Evolutionary conservation across 2,888 invertebrate species (phyloP).

Genomic region (Pristionchus maxplancki): DNA sequence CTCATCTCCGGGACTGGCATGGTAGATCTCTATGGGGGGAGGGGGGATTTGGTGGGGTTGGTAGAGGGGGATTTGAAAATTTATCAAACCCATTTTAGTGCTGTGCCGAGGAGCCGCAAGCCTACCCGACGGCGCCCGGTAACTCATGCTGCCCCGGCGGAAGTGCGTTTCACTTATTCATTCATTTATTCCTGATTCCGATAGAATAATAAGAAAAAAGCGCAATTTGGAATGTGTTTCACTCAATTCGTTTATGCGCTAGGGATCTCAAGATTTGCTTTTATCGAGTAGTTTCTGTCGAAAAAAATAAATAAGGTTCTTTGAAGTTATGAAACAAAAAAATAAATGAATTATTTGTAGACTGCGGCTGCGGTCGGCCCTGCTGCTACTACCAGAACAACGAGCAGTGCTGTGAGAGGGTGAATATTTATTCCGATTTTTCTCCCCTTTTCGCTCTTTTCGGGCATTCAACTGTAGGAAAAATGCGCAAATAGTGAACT

Average conservation of each 20-base stretch:
- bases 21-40: too few relatives aligned
- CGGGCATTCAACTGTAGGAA: not conserved
- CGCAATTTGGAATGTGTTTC: not conserved
- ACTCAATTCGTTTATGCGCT: not conserved
- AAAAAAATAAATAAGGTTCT: not conserved
- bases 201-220: too few relatives aligned
- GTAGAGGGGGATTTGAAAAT: too few relatives aligned
- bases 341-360: constrained; percentile 53
- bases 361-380: constrained; percentile 71
- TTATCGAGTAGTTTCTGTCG: not conserved
- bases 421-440: constrained; percentile 3
- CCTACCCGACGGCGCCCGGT: constrained; percentile 10
- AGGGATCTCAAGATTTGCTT: not conserved
- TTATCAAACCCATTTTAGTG: too few relatives aligned
- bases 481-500: not conserved
- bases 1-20: too few relatives aligned
- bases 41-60: too few relatives aligned
- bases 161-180: not conserved
- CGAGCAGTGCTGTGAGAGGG: constrained; percentile 66
- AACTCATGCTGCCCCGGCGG: constrained; percentile 48
- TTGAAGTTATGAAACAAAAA: too few relatives aligned
- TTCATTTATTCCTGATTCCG: not conserved
- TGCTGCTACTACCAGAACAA: constrained; percentile 74
- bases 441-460: not conserved
- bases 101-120: constrained; percentile 27